phyloP scores from a whole-genome alignment of 2,797 vertebrate genomes.

The Loris lydekkerianus region DNA sequence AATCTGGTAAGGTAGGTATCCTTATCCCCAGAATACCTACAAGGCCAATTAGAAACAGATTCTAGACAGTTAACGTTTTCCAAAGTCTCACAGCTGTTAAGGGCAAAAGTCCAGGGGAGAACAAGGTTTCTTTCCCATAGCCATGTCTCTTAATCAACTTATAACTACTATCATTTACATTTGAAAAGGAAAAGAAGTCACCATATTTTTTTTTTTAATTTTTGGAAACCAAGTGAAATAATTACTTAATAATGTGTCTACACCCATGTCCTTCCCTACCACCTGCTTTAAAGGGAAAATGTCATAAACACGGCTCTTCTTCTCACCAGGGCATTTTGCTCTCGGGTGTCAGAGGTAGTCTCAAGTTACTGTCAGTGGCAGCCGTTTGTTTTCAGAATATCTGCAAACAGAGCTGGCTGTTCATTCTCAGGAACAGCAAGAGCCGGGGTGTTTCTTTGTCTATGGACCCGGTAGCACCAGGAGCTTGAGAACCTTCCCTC shows the following conservation, averaged over 20 bases:
- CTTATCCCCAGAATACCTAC: not conserved
- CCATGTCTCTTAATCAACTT: not conserved
- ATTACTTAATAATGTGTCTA: not conserved
- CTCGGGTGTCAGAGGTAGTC: not conserved
- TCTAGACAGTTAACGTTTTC: not conserved
- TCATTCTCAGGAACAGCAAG: not conserved
- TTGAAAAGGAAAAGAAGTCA: conserved; percentile 27
- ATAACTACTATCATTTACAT: conserved; percentile 4
- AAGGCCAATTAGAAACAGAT: not conserved
- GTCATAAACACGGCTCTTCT: not conserved
- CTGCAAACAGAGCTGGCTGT: not conserved
- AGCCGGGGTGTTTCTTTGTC: not conserved
- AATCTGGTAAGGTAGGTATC: not conserved
- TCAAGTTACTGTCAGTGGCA: not conserved
- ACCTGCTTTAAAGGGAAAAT: not conserved
- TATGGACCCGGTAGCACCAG: accelerated
- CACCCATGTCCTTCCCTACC: not conserved
- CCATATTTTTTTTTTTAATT: not conserved
- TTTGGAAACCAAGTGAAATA: not conserved
- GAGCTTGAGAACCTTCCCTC: not conserved
- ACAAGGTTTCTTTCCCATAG: not conserved
- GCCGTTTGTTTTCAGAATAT: not conserved
- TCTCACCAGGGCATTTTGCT: not conserved
- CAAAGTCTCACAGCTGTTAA: not conserved
- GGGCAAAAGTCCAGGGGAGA: not conserved